Evolutionary conservation across 2,888 invertebrate species (phyloP), one percentile per base, ranked within the genome.

Genomic region (Phragmatobia fuliginosa): DNA sequence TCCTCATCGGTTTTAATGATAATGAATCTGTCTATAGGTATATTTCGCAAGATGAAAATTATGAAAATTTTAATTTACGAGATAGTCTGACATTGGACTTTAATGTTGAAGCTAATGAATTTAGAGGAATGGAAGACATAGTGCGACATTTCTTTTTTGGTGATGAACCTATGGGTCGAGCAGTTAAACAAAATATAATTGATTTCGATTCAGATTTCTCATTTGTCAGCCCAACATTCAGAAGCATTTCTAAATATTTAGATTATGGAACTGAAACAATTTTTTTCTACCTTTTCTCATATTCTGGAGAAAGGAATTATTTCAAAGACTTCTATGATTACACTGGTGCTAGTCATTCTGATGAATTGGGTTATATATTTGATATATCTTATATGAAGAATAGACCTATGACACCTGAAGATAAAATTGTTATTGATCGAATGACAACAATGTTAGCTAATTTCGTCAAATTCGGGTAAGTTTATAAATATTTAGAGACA

Each of bases 361-460:
- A 92, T 72, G 93, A 94, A 16, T 18, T 87, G 0, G 80, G 84
- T 2, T 94, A 92, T 73, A 67, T 93, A 62, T 93, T 91, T 68
- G 86, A 87, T 56, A 75, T 68, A 52, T n/a, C 25, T 0, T 60
- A 52, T n/a, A 32, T 62, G 28, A 45, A 41, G 5, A 56, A 77
- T 14, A 62, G 76, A 1, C 76, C 79, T 5, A 78, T 82, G 1
- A 72, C 78, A 2, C 33, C 72, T 3, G 77, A 84, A 61, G 93
- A 93, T 77, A 80, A 89, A 79, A 66, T 88, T 1, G 68, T 86
- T 0, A 84, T 91, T 36, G 87, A 92, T 69, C 83, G 85, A n/a
- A 87, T 93, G 73, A 92, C 92, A 1, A 85, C 87, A 0, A 80
- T 93, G 84, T 93, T 92, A 93, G 85, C 93, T 0, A 93, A 93